These are phyloP conservation scores for Junonia oenone DNA, from an alignment of 2,888 invertebrate genomes.

Conservation along the genomic window DNA sequence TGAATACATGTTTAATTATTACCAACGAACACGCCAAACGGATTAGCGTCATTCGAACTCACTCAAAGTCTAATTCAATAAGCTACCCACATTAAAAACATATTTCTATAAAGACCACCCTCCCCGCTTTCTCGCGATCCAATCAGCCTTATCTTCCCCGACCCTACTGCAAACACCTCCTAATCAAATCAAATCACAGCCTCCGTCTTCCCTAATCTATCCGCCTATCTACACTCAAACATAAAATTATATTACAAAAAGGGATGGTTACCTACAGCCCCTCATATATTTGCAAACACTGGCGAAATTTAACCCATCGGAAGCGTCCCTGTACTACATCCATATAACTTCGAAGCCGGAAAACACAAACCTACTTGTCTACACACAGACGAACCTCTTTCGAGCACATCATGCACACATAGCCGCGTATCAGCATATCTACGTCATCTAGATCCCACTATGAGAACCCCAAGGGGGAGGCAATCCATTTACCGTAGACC, in stretches of 20 bases:
- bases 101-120: slow-evolving; percentile 66
- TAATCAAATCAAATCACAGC: slow-evolving; percentile 80
- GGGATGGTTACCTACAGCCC: slow-evolving; percentile 71
- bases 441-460: slow-evolving; percentile 80
- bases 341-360: slow-evolving; percentile 63
- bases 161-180: slow-evolving; percentile 73
- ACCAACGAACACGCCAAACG: slow-evolving; percentile 51
- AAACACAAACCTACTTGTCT: slow-evolving; percentile 56
- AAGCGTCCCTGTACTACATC: slow-evolving; percentile 62
- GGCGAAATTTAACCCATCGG: slow-evolving; percentile 75
- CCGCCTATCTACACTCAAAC: slow-evolving; percentile 75
- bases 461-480: slow-evolving; percentile 78
- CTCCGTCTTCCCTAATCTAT: slow-evolving; percentile 78
- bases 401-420: slow-evolving; percentile 58
- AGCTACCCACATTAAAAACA: slow-evolving; percentile 77
- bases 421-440: slow-evolving; percentile 72
- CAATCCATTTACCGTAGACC: slow-evolving; percentile 74
- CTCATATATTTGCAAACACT: slow-evolving; percentile 78
- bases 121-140: slow-evolving; percentile 57
- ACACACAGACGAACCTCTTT: slow-evolving; percentile 44
- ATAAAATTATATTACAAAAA: slow-evolving; percentile 78
- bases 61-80: slow-evolving; percentile 73
- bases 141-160: slow-evolving; percentile 74
- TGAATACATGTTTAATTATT: slow-evolving; percentile 51
- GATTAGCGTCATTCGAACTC: slow-evolving; percentile 62